phyloP scores from a whole-genome alignment of 2,113 vertebrate genomes.

The Spheniscus mendiculus region DNA sequence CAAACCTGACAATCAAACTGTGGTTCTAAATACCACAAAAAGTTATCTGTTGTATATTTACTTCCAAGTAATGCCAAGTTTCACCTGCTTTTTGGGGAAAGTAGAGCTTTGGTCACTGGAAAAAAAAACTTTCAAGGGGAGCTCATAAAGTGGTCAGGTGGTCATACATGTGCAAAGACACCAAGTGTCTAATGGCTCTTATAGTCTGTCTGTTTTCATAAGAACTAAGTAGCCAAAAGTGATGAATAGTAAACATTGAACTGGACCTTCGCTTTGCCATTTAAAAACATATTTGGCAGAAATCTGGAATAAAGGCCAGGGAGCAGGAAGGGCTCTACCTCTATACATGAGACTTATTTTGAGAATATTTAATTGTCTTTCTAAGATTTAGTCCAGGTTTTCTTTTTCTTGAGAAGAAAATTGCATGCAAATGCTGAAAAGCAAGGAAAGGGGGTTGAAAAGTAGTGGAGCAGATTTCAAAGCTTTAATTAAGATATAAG shows the following conservation, averaged over 20 bases:
- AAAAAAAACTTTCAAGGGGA: not conserved
- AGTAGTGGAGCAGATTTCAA: not conserved
- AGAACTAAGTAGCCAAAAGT: not conserved
- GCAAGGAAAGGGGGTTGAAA: not conserved
- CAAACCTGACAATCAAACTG: not conserved
- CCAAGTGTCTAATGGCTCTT: not conserved
- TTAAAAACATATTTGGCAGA: not conserved
- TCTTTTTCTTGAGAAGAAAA: not conserved
- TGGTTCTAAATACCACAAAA: not conserved
- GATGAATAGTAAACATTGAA: not conserved
- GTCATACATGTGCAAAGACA: not conserved
- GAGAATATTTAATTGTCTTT: not conserved
- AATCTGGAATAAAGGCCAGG: not conserved
- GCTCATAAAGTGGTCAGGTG: not conserved
- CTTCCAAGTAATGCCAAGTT: not conserved
- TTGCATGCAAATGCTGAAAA: not conserved
- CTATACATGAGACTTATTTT: rapidly evolving
- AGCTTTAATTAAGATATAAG: not conserved
- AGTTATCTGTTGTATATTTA: not conserved
- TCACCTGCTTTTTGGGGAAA: not conserved
- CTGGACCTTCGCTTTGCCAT: not conserved
- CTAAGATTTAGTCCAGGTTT: not conserved
- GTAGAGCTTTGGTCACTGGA: not conserved
- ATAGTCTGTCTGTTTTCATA: not conserved
- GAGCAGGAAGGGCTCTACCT: not conserved